A percentile compares a stretch with the other conserved stretches of the same genome.
phyloP scores from a whole-genome alignment of 2,888 invertebrate species.

The Drosophila acutilabella region DNA sequence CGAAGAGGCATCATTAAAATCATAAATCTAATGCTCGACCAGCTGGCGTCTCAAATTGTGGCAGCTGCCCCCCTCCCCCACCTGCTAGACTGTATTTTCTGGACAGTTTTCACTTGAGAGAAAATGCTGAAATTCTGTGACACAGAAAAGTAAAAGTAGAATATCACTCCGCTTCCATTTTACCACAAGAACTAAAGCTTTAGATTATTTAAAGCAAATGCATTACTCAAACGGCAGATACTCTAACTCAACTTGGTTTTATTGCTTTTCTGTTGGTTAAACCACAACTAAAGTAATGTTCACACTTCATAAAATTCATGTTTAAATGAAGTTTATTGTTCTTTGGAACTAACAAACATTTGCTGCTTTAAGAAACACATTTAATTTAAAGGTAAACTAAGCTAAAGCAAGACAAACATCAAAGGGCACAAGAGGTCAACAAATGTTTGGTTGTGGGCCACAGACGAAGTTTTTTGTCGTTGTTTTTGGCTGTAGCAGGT shows the following conservation, averaged over 20 bases:
- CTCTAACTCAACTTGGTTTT: background rate
- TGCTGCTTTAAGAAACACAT: conserved; percentile 7
- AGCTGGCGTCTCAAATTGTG: conserved; percentile 58
- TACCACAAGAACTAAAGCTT: background rate
- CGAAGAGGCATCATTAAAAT: conserved; percentile 60
- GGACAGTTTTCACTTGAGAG: conserved; percentile 4
- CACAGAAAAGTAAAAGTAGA: too few relatives aligned
- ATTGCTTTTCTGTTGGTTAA: too few relatives aligned
- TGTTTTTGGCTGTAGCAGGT: conserved; percentile 48
- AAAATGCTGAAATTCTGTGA: background rate
- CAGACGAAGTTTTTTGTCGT: conserved; percentile 8
- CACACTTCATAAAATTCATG: background rate
- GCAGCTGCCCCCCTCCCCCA: background rate
- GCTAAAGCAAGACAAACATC: conserved; percentile 37
- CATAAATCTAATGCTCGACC: conserved; percentile 72
- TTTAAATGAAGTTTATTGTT: conserved; percentile 1
- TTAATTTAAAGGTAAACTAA: conserved; percentile 9
- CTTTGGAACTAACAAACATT: background rate
- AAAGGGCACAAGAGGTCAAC: conserved; percentile 33
- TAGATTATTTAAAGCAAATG: background rate
- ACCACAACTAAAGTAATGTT: background rate
- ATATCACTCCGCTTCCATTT: background rate
- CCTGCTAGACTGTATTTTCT: conserved; percentile 5
- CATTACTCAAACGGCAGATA: background rate
- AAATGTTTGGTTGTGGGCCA: conserved; percentile 11